Base-by-base conservation (phyloP, 1,140 invertebrate genomes). In the Drosophila punjabiensis region DNA sequence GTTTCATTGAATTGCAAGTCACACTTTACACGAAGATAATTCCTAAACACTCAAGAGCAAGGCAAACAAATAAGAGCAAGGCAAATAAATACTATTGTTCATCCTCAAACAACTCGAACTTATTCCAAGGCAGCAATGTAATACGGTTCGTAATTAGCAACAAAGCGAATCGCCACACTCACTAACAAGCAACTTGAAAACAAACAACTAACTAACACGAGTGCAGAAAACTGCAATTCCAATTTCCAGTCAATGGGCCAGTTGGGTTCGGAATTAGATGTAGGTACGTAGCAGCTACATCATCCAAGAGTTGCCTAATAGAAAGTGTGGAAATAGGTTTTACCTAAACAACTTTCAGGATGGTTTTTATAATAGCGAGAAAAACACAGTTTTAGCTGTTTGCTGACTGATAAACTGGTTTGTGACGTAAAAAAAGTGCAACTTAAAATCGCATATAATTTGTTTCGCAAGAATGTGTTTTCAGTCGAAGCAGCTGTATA, bases 261-360 rank as follows among this genome's bases (percentile, higher is more conserved):
- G 60, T 32, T 65, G 3, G 28, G 24, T 30, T 11, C 5, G 14
- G 10, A 67, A 43, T 67, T 39, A 48, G 28, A 28, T 30, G 16
- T 16, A 16, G 4, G 47, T 30, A 61, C 18, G 28, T 30, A 43
- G 33, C 16, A 8, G 11, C 24, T 32, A 8, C 20, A 59, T 47
- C 13, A 48, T 11, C 2, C 16, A 48, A 37, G 20, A 20, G 59
- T 37, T 37, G 24, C 13, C 6, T 20, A 43, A 70, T 35, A 37
- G 30, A 68, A 70, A 70, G 67, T 70, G 64, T 33, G 47, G 30
- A 67, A 67, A 52, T n/a, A 16, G 35, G 14, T 24, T 43, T 30
- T 39, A 62, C 11, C 28, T n/a, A 9, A 13, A 6, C 35, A 33
- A 20, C 5, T 41, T 28, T 16, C 8, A 35, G 39, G 30, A 53